Evolutionary conservation across 2,888 invertebrate species (phyloP).

Genomic region (Cheilosia variabilis): DNA sequence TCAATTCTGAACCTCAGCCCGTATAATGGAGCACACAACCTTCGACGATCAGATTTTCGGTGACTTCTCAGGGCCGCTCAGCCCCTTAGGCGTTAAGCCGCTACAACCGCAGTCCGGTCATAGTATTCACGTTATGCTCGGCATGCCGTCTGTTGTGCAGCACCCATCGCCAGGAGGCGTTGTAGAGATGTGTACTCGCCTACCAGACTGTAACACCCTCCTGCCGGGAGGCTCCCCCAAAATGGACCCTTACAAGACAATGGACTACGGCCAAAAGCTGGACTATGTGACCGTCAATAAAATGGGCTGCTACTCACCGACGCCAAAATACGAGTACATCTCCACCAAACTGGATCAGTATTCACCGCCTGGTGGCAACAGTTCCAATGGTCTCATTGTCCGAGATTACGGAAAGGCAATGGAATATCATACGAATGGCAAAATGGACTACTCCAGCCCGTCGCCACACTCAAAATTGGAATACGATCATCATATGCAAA

Average conservation of each 20-base stretch:
- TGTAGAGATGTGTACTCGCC: slow-evolving; percentile 80
- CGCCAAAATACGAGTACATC: slow-evolving; percentile 83
- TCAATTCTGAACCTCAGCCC: neutral
- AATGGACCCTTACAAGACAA: slow-evolving; percentile 80
- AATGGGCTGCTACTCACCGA: slow-evolving; percentile 83
- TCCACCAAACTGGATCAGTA: slow-evolving; percentile 80
- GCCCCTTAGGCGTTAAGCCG: slow-evolving; percentile 83
- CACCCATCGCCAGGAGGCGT: slow-evolving; percentile 74
- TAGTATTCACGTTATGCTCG: slow-evolving; percentile 89
- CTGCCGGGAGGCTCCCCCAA: slow-evolving; percentile 82
- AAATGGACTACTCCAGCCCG: slow-evolving; percentile 79
- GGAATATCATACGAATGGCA: slow-evolving; percentile 79
- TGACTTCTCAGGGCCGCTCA: slow-evolving; percentile 88
- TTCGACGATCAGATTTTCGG: slow-evolving; percentile 92
- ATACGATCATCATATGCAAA: slow-evolving; percentile 81
- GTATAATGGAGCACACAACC: slow-evolving; percentile 87
- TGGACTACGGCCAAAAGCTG: slow-evolving; percentile 81
- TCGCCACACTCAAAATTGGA: slow-evolving; percentile 80
- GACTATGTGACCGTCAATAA: slow-evolving; percentile 81
- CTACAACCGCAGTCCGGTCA: slow-evolving; percentile 82
- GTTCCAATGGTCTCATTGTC: slow-evolving; percentile 71
- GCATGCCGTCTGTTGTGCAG: slow-evolving; percentile 83
- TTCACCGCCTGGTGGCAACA: slow-evolving; percentile 78
- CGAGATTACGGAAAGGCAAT: slow-evolving; percentile 66
- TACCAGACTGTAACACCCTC: slow-evolving; percentile 83